These are phyloP conservation scores for Epizoanthus scotinus DNA, from an alignment of 92 coral and sea anemone genomes.

Conservation along the genomic window DNA sequence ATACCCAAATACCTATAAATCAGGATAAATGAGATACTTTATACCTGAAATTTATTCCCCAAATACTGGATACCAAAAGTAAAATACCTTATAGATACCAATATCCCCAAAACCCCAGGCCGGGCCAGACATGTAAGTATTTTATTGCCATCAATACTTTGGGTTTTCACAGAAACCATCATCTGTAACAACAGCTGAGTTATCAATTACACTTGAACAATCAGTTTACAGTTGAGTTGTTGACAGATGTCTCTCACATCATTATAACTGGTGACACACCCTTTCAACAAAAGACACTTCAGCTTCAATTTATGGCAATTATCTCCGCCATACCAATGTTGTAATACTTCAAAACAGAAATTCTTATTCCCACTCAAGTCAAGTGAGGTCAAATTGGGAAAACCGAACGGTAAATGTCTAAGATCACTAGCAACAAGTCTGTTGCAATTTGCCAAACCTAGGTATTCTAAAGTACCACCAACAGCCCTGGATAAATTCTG, in stretches of 20 bases:
- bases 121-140: no score
- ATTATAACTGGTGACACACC: background rate
- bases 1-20: no score
- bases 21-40: no score
- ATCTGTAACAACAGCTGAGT: no score
- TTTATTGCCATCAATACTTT: no score
- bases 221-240: background rate
- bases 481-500: background rate
- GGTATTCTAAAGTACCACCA: constrained; percentile 22
- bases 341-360: constrained; percentile 1
- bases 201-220: background rate
- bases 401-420: background rate
- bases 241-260: background rate
- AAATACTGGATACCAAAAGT: no score
- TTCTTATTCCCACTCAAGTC: constrained; percentile 23
- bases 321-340: background rate
- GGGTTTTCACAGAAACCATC: no score
- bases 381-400: constrained; percentile 23
- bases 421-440: constrained; percentile 7
- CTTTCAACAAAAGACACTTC: constrained; percentile 15
- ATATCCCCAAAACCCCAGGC: no score
- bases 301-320: background rate
- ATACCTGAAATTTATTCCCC: no score
- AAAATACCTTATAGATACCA: no score
- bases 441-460: constrained; percentile 29